These are phyloP conservation scores for Ficedula albicollis DNA, from an alignment of 2,797 vertebrate species.

Conservation along the genomic window DNA sequence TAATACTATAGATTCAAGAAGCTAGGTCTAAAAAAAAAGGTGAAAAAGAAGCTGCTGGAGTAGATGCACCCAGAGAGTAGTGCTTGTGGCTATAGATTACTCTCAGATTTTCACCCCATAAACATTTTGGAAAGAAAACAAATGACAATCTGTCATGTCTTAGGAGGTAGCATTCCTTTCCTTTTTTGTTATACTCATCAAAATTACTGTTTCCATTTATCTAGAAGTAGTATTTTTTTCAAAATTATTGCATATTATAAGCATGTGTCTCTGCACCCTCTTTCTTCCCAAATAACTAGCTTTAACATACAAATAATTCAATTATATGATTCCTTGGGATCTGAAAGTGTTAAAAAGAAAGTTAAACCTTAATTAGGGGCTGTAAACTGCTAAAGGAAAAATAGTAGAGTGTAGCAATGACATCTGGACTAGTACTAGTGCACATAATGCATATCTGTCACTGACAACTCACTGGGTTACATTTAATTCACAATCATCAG, in stretches of 20 bases:
- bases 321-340: background rate
- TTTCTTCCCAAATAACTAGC: conserved; percentile 43
- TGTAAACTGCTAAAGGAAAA: conserved; percentile 52
- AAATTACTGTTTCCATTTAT: conserved; percentile 35
- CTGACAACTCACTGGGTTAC: conserved; percentile 70
- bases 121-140: conserved; percentile 41
- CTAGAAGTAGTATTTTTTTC: conserved; percentile 28
- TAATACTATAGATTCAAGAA: conserved; percentile 38
- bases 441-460: conserved; percentile 65
- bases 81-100: conserved; percentile 44
- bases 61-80: background rate
- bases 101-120: conserved; percentile 15
- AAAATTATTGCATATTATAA: background rate
- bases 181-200: background rate
- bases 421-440: conserved; percentile 43
- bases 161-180: background rate
- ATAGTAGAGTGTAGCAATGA: conserved; percentile 29
- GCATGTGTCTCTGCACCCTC: background rate
- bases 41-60: background rate
- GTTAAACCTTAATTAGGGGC: conserved; percentile 61
- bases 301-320: conserved; percentile 41
- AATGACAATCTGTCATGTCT: conserved; percentile 30
- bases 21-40: background rate
- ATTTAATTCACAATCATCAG: conserved; percentile 70
- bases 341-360: conserved; percentile 57